Evolutionary conservation across 2,113 vertebrate species (phyloP), one percentile per base, ranked within the genome.

Genomic region (Chamaea fasciata): DNA sequence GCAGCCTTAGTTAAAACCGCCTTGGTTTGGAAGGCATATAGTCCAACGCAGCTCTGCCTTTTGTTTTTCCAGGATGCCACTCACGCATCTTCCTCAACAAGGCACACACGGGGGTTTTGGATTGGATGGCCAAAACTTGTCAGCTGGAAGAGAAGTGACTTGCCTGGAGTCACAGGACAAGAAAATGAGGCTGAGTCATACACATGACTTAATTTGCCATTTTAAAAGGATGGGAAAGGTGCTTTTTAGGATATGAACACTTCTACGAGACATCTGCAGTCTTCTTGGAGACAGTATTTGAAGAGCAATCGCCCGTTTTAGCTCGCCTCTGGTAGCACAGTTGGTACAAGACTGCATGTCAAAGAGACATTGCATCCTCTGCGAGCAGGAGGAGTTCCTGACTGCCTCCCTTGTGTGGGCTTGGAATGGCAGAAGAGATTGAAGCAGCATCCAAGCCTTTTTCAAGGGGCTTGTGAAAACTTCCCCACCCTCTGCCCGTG

Each of bases 161-260:
- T 59, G 92, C 69, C 47, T 90, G n/a, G 75, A 88, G 86, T 90
- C 88, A 90, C 71, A 67, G 86, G 88, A 89, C 49, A 35, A 90
- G 89, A 91, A 94, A 78, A 86, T 87, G 56, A 90, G 83, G 13
- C 68, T 77, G 89, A 95, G 63, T 94, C 92, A 93, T 50, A 59
- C 33, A 7, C 35, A 80, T 83, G 76, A 90, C 42, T 93, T 90
- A 69, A 92, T 74, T 83, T 91, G 56, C 77, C 87, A 91, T 95
- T 96, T 95, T 63, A 81, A 62, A 94, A 59, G 19, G 68, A 81
- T 42, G 39, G 68, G 7, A 81, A 83, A 95, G 41, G 80, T 87
- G 84, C 41, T 73, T 80, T 60, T 89, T 74, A 89, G 89, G 47
- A 30, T 85, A 55, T 1, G 7, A 90, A 64, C 30, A 13, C 65